Evolutionary conservation across 2,113 vertebrate species (phyloP), one percentile per base, ranked within the genome.

Genomic region (Actenoides hombroni): DNA sequence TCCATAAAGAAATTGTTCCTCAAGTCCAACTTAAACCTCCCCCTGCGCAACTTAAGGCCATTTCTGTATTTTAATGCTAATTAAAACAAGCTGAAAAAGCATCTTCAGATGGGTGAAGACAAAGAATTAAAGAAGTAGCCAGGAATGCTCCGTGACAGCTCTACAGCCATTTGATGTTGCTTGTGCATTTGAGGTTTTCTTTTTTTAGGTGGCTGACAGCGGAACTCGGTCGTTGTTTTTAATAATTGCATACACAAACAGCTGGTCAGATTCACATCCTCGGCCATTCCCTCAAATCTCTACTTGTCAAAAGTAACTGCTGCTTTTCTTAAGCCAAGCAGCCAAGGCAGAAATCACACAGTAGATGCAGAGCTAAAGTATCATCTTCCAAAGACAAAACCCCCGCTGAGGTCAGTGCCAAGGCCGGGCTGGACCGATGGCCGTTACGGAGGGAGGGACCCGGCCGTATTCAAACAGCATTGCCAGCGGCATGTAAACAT

Each of bases 351-450:
- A 46, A 53, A 35, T n/a, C 31, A 12, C 61, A 1, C 15, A 15
- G 20, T 0, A 61, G 54, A 26, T 31, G 51, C 60, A 40, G 0
- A 5, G 31, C 31, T 20, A 8, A 21, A 49, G 49, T 1, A 31
- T 40, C 42, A 39, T 31, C 48, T 57, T 26, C 56, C 23, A 23
- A 37, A 44, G 64, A 8, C 23, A 39, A 57, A 29, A 5, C 1
- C 18, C 18, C 2, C 33, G 1, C 11, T 2, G 5, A 42, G 63
- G 35, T 24, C 54, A 33, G 39, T 1, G 42, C 23, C 1, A 35
- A 26, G 14, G 59, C 59, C 33, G 6, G 57, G 64, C 54, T 61
- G 70, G 79, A 11, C 51, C 0, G 10, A 23, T 7, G 73, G 46
- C 40, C 2, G 3, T 14, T 23, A n/a, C 13, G 21, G 9, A 39